These are phyloP conservation scores for Tragelaphus buxtoni DNA, from an alignment of 2,113 vertebrate genomes.

Conservation along the genomic window DNA sequence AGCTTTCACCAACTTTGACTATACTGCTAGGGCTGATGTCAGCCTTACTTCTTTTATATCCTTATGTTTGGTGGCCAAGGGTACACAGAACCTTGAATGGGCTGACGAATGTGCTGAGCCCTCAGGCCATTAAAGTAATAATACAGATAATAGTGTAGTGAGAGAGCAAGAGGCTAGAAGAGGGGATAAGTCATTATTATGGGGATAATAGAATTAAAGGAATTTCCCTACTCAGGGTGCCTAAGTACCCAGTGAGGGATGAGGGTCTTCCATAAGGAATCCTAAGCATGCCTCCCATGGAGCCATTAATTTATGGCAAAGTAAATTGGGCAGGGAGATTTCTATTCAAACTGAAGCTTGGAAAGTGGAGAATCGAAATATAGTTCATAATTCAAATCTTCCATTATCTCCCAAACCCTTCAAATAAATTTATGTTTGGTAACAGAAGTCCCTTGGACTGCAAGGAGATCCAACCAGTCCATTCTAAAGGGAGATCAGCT, in stretches of 20 bases:
- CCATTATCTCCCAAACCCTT: neutral
- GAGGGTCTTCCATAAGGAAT: neutral
- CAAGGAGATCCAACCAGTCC: too few relatives aligned
- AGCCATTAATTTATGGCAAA: neutral
- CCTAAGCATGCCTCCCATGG: neutral
- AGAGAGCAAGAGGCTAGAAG: neutral
- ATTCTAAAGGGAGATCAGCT: too few relatives aligned
- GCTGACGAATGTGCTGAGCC: neutral
- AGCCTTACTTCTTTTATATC: neutral
- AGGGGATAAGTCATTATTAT: neutral
- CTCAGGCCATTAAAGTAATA: neutral
- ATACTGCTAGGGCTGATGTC: neutral
- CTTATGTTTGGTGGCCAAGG: neutral
- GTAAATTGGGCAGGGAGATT: neutral
- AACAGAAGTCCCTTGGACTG: neutral
- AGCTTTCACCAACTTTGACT: neutral
- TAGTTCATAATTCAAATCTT: neutral
- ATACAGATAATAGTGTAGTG: neutral
- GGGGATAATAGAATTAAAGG: neutral
- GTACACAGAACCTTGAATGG: neutral
- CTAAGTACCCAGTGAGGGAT: neutral
- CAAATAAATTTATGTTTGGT: neutral
- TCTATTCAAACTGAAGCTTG: neutral
- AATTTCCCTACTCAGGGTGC: neutral
- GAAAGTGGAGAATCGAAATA: neutral